Base-by-base conservation (phyloP, 2,888 invertebrate species). In the Athalia circularis region DNA sequence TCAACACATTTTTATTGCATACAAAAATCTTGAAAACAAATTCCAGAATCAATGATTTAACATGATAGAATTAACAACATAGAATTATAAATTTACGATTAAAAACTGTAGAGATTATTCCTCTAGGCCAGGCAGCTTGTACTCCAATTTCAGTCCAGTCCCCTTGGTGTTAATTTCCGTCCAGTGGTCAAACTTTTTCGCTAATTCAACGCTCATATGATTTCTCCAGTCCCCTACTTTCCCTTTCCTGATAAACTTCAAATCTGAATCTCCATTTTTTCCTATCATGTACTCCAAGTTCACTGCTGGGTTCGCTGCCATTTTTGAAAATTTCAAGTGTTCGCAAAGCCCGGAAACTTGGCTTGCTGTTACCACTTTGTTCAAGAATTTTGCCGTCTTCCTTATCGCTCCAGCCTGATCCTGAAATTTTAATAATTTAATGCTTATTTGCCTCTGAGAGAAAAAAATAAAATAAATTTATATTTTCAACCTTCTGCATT, bases 211-310 rank as follows among this genome's bases (percentile, higher is more conserved):
- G 0, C 94, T 93, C 93, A 97, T 95, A 80, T 95, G 93, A 87
- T 95, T 95, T 85, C 93, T 94, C 96, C 95, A 95, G 84, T 96
- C 96, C 0, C 96, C 96, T 15, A 96, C 94, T 87, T 94, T 92
- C 0, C 96, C 96, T 89, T 95, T 96, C 13, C 95, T 92, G 80
- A 96, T 95, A 84, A 96, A 95, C 84, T 93, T 93, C 0, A 91
- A 84, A 52, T 92, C 89, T 0, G 93, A 92, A 64, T 92, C 91
- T 29, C 92, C 91, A 45, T 91, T 92, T 0, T 92, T 92, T 78
- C 92, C 92, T 8, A 95, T 89, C 59, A 95, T 90, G 3, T 92
- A 91, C 80, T 95, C 94, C 84, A 95, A 89, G 85, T 97, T 97
- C 0, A 96, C 94, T 1, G 95, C 94, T 45, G 95, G 93, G 89